Base-by-base conservation (phyloP, 2,888 invertebrate genomes). In the Meiosimyza decipiens region DNA sequence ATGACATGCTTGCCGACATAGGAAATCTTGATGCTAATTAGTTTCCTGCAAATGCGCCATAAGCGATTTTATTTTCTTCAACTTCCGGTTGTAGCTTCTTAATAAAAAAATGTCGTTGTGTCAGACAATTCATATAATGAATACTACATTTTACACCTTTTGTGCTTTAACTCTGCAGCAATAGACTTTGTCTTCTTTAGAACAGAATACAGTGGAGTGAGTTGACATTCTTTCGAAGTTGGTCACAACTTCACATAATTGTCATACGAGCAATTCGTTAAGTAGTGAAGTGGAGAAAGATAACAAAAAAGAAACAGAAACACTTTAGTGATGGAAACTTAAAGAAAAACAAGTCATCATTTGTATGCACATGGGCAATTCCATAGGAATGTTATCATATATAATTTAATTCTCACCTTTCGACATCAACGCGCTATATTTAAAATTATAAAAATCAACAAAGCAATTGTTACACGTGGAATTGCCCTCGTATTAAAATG, bases 151-250 rank as follows among this genome's bases (percentile, higher is more conserved):
- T 40, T 18, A 63, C 18, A 47, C 63, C 18, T 47, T 47, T 18
- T 22, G 15, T 11, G 55, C 18, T 47, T 63, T 16, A 40, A 40
- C 40, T 47, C 12, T 40, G 47, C 63, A 6, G n/a, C 7, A 12
- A 16, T 33, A 40, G 33, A 16, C 62, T 40, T 28, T 22, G 13
- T 3, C 47, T 11, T 5, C 5, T n/a, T 15, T 3, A 6, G 47
- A 40, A 40, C 49, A 40, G 9, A 63, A 47, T 9, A 47, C 40
- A 16, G 3, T 16, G 16, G 22, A 64, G 51, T 50, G 64, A 18
- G 64, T 64, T 64, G 51, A 64, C 64, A 64, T 64, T 64, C 64
- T 64, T 64, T 50, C 13, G 28, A 50, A 50, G 51, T 50, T 64
- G 64, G 64, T 64, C 64, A 51, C 64, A 64, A 50, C 51, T 51